These are phyloP conservation scores for Illadopsis cleaveri DNA, from an alignment of 2,113 vertebrate species.

Conservation along the genomic window DNA sequence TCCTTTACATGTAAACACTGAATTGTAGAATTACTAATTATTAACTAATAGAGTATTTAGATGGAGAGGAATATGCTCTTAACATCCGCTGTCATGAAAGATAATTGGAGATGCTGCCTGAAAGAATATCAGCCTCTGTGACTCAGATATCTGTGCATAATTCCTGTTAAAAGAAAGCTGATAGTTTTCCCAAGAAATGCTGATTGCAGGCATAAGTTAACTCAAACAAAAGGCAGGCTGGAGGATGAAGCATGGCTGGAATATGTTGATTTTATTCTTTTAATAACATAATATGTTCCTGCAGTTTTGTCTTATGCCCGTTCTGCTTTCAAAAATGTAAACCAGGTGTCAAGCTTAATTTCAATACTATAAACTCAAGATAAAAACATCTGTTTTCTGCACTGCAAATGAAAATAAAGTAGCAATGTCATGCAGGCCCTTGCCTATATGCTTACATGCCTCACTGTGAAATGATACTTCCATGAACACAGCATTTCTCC, in stretches of 20 bases:
- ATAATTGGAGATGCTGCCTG: neutral
- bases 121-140: neutral
- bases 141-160: neutral
- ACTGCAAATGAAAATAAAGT: neutral
- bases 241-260: neutral
- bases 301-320: neutral
- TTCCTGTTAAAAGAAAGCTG: neutral
- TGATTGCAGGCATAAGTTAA: neutral
- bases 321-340: neutral
- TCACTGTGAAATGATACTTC: neutral
- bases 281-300: neutral
- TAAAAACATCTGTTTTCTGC: neutral
- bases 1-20: neutral
- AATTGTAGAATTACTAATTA: neutral
- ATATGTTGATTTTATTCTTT: neutral
- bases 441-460: neutral
- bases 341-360: neutral
- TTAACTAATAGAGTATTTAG: neutral
- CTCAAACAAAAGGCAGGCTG: neutral
- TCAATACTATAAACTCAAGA: neutral
- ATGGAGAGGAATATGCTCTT: neutral
- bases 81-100: neutral
- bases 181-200: neutral
- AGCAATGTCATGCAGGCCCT: neutral
- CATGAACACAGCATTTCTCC: neutral